Evolutionary conservation across 2,797 vertebrate genomes (phyloP).

Genomic region (Gymnopithys bicolor): DNA sequence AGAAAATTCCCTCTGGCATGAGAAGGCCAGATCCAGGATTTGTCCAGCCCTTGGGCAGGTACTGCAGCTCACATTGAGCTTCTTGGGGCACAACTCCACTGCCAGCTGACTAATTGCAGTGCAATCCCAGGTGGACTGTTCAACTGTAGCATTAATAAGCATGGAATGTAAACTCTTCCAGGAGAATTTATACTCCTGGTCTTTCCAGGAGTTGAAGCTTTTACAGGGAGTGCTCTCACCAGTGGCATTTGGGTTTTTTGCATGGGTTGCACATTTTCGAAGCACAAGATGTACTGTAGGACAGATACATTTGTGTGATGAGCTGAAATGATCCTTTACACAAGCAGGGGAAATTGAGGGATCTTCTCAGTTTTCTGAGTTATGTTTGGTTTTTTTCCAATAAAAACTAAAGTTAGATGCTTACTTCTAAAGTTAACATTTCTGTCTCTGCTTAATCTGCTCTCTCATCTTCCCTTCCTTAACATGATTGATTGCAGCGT

Average conservation of each 20-base stretch:
- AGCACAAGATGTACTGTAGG: not conserved
- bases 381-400: not conserved
- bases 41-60: not conserved
- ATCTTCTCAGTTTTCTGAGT: not conserved
- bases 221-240: not conserved
- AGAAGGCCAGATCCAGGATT: not conserved
- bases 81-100: not conserved
- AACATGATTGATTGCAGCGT: conserved; percentile 56
- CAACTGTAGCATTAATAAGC: not conserved
- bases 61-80: not conserved
- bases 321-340: not conserved
- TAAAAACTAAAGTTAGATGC: not conserved
- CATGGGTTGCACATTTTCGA: not conserved
- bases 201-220: not conserved
- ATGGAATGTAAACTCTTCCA: not conserved
- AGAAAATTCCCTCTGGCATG: not conserved
- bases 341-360: not conserved
- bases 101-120: not conserved
- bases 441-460: conserved; percentile 40
- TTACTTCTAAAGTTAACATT: conserved; percentile 31
- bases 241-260: not conserved
- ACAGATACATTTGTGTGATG: not conserved
- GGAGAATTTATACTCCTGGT: not conserved
- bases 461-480: conserved; percentile 57
- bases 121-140: not conserved